Evolutionary conservation across 2,888 invertebrate species (phyloP).

Genomic region (Zootermopsis nevadensis): DNA sequence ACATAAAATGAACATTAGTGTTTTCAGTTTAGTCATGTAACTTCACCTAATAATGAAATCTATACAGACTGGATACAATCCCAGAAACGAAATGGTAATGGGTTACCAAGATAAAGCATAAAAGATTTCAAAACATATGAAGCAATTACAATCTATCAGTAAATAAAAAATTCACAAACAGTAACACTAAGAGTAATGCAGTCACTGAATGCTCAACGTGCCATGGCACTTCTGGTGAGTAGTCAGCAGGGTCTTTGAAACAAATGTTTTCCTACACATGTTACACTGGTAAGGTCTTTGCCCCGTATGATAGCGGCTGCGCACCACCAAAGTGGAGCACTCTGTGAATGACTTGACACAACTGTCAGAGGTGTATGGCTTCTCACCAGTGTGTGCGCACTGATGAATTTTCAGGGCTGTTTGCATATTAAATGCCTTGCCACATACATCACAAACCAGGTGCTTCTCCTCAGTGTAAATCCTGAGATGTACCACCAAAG

Average conservation of each 20-base stretch:
- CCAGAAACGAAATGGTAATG: too few species aligned
- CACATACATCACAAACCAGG: slow-evolving; percentile 61
- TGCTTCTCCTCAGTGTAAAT: slow-evolving; percentile 63
- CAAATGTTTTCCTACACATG: slow-evolving; percentile 63
- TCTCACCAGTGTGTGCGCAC: slow-evolving; percentile 65
- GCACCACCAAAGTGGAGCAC: slow-evolving; percentile 66
- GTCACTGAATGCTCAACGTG: too few species aligned
- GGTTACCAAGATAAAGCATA: too few species aligned
- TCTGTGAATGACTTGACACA: slow-evolving; percentile 68
- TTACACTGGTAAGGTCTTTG: slow-evolving; percentile 64
- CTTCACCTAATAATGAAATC: too few species aligned
- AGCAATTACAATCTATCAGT: too few species aligned
- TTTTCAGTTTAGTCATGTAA: too few species aligned
- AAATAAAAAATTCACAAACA: too few species aligned
- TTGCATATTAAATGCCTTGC: slow-evolving; percentile 62
- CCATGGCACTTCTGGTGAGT: slow-evolving; percentile 63
- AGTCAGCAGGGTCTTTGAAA: slow-evolving; percentile 63
- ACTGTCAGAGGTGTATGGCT: slow-evolving; percentile 65
- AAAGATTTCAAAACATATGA: too few species aligned
- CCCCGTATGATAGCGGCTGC: slow-evolving; percentile 65
- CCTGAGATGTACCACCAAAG: slow-evolving; percentile 63
- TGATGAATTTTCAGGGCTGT: slow-evolving; percentile 63
- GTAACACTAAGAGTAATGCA: too few species aligned
- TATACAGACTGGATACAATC: too few species aligned
- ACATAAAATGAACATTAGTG: too few species aligned